Conservation (phyloP, 2,888 invertebrate genomes). For the Drosophila greeni region DNA sequence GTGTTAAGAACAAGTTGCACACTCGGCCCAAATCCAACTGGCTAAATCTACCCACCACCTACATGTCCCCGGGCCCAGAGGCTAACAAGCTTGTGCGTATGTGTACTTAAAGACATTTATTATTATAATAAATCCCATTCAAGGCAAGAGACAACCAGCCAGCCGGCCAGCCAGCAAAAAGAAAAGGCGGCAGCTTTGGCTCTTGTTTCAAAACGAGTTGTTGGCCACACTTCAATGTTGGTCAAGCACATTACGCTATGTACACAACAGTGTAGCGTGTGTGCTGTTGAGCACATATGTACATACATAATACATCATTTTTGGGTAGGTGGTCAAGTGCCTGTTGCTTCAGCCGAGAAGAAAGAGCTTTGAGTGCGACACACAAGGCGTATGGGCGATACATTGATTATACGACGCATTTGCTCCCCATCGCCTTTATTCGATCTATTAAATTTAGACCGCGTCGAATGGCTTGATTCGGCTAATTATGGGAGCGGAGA, state of each 20-base stretch:
- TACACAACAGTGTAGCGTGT: conserved; percentile 26
- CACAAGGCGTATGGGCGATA: conserved; percentile 62
- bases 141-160: conserved; percentile 20
- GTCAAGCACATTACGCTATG: conserved; percentile 62
- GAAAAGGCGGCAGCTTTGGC: conserved; percentile 58
- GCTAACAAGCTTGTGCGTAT: conserved; percentile 20
- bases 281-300: conserved; percentile 7
- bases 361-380: conserved; percentile 44
- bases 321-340: conserved; percentile 63
- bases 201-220: conserved; percentile 61
- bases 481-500: conserved; percentile 38
- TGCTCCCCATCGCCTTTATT: conserved; percentile 1
- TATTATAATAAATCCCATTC: conserved; percentile 43
- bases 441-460: conserved; percentile 25
- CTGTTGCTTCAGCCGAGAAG: conserved; percentile 44
- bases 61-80: conserved; percentile 8
- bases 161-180: conserved; percentile 9
- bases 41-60: conserved; percentile 39
- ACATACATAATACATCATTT: conserved; percentile 26
- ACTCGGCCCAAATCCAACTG: conserved; percentile 35
- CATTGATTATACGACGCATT: conserved; percentile 56
- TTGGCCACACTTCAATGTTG: conserved; percentile 59
- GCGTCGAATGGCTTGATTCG: conserved; percentile 15
- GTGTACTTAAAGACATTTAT: conserved; percentile 35
- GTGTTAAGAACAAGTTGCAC: conserved; percentile 70